Evolutionary conservation across 1,140 invertebrate species (phyloP).

Genomic region (Microplitis demolitor): DNA sequence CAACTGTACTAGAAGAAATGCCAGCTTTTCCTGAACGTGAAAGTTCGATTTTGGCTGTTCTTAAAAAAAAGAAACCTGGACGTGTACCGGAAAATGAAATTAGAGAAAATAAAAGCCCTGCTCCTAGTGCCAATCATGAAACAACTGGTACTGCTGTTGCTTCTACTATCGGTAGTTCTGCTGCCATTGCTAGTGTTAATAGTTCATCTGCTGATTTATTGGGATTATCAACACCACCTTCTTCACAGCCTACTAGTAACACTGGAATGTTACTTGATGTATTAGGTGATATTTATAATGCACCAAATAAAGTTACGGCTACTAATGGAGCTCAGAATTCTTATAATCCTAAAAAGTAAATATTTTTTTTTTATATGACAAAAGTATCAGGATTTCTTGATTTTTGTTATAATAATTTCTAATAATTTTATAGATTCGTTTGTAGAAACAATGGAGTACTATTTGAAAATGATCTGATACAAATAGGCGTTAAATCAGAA

Average conservation of each 20-base stretch:
- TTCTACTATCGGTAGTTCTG: conserved; percentile 22
- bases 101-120: conserved; percentile 79
- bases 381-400: not conserved
- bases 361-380: conserved; percentile 5
- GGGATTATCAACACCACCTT: conserved; percentile 81
- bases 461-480: conserved; percentile 97
- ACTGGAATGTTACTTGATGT: conserved; percentile 87
- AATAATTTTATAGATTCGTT: conserved; percentile 74
- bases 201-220: conserved; percentile 80
- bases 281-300: conserved; percentile 83
- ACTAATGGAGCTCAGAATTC: conserved; percentile 66
- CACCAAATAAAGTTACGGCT: conserved; percentile 66
- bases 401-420: conserved; percentile 6
- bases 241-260: conserved; percentile 69
- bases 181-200: conserved; percentile 47
- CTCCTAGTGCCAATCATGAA: conserved; percentile 68
- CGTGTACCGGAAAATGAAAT: conserved; percentile 85
- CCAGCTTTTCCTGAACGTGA: conserved; percentile 99
- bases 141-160: conserved; percentile 60
- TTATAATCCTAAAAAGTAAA: conserved; percentile 85
- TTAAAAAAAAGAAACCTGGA: conserved; percentile 98
- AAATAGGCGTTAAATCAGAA: conserved; percentile 98
- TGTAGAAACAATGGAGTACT: conserved; percentile 98
- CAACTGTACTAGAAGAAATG: conserved; percentile 99
- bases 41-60: conserved; percentile 94